Evolutionary conservation across 2,797 vertebrate species (phyloP).

Genomic region (Australoheros facetus): DNA sequence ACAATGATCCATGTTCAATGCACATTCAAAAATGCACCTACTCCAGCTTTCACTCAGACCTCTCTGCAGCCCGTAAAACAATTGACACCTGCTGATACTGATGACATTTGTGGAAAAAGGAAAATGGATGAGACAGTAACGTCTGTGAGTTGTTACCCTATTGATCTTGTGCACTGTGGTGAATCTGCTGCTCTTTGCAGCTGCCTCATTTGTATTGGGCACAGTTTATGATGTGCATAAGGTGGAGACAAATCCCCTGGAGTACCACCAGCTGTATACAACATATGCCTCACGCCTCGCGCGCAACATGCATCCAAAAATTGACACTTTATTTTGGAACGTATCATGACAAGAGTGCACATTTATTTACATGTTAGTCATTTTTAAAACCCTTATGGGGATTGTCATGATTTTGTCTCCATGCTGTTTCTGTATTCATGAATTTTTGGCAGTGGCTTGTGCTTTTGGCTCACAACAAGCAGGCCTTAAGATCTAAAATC

Average conservation of each 20-base stretch:
- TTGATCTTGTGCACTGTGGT: slow-evolving; percentile 35
- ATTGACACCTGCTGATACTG: slow-evolving; percentile 5
- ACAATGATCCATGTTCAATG: slow-evolving; percentile 29
- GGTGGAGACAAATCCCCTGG: slow-evolving; percentile 55
- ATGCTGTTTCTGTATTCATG: slow-evolving; percentile 4
- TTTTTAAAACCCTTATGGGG: slow-evolving; percentile 9
- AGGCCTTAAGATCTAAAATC: slow-evolving; percentile 3
- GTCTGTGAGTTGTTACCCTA: slow-evolving; percentile 30
- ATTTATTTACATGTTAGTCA: slow-evolving; percentile 32
- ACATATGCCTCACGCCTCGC: slow-evolving; percentile 58
- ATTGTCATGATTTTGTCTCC: slow-evolving; percentile 19
- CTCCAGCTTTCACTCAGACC: slow-evolving; percentile 12
- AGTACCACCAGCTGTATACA: slow-evolving; percentile 67
- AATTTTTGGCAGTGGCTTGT: neutral
- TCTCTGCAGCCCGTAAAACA: slow-evolving; percentile 8
- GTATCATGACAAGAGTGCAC: neutral
- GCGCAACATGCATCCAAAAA: slow-evolving; percentile 36
- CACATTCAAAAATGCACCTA: slow-evolving; percentile 32
- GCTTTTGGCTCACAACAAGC: neutral
- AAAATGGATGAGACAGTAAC: slow-evolving; percentile 19
- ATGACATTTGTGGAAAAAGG: neutral
- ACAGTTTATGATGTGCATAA: slow-evolving; percentile 62
- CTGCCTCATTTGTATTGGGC: slow-evolving; percentile 70
- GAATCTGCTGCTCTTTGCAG: slow-evolving; percentile 54
- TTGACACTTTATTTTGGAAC: slow-evolving; percentile 16